phyloP scores from a whole-genome alignment of 2,797 vertebrate genomes.

The Epinephelus malabaricus region DNA sequence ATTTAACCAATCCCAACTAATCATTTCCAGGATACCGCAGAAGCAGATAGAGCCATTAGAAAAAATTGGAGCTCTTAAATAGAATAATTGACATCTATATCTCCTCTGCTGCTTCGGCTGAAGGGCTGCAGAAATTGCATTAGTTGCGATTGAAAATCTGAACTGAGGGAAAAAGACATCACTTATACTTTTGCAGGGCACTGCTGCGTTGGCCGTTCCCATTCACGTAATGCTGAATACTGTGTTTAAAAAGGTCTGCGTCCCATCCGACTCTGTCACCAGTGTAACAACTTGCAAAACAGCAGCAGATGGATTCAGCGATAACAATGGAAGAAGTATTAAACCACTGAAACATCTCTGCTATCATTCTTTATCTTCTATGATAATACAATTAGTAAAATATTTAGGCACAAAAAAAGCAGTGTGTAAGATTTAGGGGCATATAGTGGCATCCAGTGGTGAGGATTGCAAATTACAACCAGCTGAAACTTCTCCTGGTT shows the following conservation, averaged over 20 bases:
- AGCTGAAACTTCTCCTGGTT: no score
- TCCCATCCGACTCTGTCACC: conserved; percentile 53
- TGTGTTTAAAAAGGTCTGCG: conserved; percentile 37
- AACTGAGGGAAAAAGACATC: conserved; percentile 50
- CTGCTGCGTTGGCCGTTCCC: conserved; percentile 10
- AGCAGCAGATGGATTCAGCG: conserved; percentile 34
- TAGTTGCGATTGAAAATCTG: conserved; percentile 69
- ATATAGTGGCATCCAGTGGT: no score
- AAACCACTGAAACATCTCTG: neutral
- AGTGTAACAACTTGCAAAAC: conserved; percentile 46
- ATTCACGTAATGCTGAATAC: conserved; percentile 45
- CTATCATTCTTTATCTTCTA: neutral
- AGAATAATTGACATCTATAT: conserved; percentile 97
- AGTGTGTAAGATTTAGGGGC: no score
- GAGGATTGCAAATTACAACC: no score
- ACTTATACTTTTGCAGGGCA: conserved; percentile 50
- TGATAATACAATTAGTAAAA: neutral
- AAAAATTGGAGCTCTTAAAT: conserved; percentile 97
- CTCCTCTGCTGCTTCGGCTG: conserved; percentile 87
- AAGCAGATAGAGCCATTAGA: conserved; percentile 96
- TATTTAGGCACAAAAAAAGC: neutral
- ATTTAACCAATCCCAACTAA: conserved; percentile 97
- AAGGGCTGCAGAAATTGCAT: conserved; percentile 78
- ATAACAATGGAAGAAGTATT: conserved; percentile 15
- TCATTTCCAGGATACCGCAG: conserved; percentile 97